phyloP scores from a whole-genome alignment of 2,797 vertebrate genomes.

The Phaenicophaeus curvirostris region DNA sequence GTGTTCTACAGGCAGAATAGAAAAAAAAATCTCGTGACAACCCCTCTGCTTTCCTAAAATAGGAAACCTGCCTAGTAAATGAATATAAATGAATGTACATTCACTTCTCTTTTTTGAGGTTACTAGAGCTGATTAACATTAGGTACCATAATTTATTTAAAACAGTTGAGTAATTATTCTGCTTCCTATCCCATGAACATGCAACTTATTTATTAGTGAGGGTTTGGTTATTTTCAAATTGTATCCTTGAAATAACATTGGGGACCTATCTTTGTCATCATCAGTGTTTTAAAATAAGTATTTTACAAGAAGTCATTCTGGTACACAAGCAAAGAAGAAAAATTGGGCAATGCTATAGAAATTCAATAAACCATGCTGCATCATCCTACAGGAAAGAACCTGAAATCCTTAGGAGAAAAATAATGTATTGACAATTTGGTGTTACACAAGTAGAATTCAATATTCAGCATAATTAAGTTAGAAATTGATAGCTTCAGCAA shows the following conservation, averaged over 20 bases:
- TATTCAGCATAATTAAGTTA: constrained; percentile 60
- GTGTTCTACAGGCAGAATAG: neutral
- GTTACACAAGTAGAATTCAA: constrained; percentile 56
- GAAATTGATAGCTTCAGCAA: constrained; percentile 48
- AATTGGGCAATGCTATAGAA: constrained; percentile 4
- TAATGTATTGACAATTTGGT: constrained; percentile 43
- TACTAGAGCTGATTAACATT: constrained; percentile 65
- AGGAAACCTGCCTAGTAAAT: constrained; percentile 60
- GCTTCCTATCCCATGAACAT: constrained; percentile 13
- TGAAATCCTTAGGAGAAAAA: constrained; percentile 21
- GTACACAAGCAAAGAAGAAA: constrained; percentile 19
- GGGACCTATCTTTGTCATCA: constrained; percentile 8
- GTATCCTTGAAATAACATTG: constrained; percentile 60
- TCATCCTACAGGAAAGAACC: neutral
- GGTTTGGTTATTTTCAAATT: neutral
- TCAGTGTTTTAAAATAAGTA: constrained; percentile 16
- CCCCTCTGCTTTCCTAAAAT: constrained; percentile 56
- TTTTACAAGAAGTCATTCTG: constrained; percentile 20
- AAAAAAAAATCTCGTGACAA: constrained; percentile 62
- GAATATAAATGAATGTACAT: constrained; percentile 72
- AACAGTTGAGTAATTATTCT: constrained; percentile 64
- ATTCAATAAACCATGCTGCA: constrained; percentile 49
- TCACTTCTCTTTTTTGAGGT: constrained; percentile 65
- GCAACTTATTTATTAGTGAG: constrained; percentile 46
- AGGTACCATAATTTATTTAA: constrained; percentile 69